phyloP scores from a whole-genome alignment of 2,113 vertebrate genomes.

The Acrocephalus arundinaceus region DNA sequence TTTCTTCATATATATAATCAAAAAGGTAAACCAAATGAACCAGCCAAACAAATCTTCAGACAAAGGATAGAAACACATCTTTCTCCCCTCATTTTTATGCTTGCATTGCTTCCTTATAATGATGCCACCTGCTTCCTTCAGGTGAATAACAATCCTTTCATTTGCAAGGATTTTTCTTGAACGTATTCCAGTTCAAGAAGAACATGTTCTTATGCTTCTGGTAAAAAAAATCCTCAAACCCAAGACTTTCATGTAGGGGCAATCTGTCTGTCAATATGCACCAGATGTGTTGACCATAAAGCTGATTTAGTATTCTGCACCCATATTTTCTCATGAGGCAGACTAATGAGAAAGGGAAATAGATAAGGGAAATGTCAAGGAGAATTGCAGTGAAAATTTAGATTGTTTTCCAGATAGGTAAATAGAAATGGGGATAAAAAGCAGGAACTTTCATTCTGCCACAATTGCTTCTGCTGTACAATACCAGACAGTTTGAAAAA shows the following conservation, averaged over 20 bases:
- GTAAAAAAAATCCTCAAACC: background rate
- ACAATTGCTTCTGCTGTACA: background rate
- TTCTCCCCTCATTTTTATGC: background rate
- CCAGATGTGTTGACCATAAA: constrained; percentile 60
- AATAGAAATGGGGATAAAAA: constrained; percentile 21
- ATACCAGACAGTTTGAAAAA: background rate
- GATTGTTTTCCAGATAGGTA: constrained; percentile 60
- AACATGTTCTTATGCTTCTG: background rate
- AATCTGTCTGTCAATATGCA: constrained; percentile 50
- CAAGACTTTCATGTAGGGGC: background rate
- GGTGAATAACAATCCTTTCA: background rate
- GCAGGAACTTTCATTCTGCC: background rate
- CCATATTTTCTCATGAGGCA: constrained; percentile 31
- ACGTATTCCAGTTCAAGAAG: constrained; percentile 10
- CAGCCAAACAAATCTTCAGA: background rate
- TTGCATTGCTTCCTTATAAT: background rate
- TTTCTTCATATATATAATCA: background rate
- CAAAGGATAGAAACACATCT: background rate
- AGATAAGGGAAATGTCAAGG: constrained; percentile 71
- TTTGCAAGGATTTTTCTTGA: constrained; percentile 7
- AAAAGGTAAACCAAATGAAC: background rate
- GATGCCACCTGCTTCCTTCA: constrained; percentile 14
- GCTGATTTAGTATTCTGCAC: constrained; percentile 38
- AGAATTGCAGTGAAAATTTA: constrained; percentile 45
- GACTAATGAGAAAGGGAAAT: constrained; percentile 59